Conservation (phyloP, 92 coral and sea anemone species). For the Porites rus region DNA sequence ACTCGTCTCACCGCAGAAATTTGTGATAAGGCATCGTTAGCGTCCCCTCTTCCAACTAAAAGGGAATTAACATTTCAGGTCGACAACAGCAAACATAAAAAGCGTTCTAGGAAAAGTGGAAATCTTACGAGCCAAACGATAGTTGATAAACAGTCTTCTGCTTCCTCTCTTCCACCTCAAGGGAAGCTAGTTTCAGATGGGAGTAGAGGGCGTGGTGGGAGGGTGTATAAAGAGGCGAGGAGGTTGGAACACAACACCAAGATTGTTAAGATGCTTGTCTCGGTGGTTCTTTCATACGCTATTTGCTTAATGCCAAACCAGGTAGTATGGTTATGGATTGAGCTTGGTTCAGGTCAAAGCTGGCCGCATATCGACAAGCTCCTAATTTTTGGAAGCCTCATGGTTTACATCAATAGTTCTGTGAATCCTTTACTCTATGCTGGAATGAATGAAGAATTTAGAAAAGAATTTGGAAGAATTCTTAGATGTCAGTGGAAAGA, state of each 20-base stretch:
- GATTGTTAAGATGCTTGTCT: constrained; percentile 89
- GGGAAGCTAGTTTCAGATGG: not conserved
- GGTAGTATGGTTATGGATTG: constrained; percentile 91
- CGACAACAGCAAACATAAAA: not conserved
- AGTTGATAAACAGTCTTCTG: not conserved
- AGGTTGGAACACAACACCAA: constrained; percentile 83
- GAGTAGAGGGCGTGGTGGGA: constrained; percentile 10
- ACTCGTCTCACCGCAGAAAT: not conserved
- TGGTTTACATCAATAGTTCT: constrained; percentile 87
- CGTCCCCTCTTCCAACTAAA: not conserved
- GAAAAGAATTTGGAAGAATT: constrained; percentile 77
- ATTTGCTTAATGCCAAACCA: constrained; percentile 91
- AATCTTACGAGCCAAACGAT: not conserved
- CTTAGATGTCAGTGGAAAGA: constrained; percentile 38
- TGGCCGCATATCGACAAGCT: constrained; percentile 53
- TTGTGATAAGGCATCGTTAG: not conserved
- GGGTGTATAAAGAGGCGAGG: constrained; percentile 53
- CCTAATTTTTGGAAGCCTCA: constrained; percentile 71
- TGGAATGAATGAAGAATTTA: constrained; percentile 85
- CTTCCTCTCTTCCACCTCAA: constrained; percentile 13
- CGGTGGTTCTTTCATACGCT: constrained; percentile 86
- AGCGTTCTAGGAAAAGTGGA: not conserved
- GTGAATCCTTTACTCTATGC: constrained; percentile 92
- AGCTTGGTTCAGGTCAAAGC: constrained; percentile 74
- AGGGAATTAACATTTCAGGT: not conserved